phyloP scores from a whole-genome alignment of 2,797 vertebrate species.

The Anabacerthia variegaticeps region DNA sequence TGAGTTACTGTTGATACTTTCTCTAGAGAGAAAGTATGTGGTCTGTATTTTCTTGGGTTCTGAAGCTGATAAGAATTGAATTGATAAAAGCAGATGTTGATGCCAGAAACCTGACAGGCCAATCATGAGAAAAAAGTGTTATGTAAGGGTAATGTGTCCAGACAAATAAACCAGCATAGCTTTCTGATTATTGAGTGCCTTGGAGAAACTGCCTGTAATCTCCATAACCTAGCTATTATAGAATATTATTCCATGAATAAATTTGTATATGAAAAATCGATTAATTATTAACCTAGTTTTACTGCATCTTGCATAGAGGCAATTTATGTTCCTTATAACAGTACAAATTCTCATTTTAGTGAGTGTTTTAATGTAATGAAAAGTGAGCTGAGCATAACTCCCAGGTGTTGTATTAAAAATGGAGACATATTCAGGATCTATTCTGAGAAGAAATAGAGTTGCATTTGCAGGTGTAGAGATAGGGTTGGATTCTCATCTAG shows the following conservation, averaged over 20 bases:
- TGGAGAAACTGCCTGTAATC: background rate
- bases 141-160: background rate
- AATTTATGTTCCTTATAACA: background rate
- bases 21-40: background rate
- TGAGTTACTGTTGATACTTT: background rate
- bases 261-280: slow-evolving; percentile 39
- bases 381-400: background rate
- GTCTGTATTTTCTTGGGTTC: background rate
- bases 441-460: slow-evolving; percentile 5
- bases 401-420: slow-evolving; percentile 39
- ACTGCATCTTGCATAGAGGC: background rate
- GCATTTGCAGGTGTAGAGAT: background rate
- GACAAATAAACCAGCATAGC: background rate
- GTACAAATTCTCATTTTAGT: slow-evolving; percentile 29
- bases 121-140: background rate
- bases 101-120: background rate
- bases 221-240: slow-evolving; percentile 12
- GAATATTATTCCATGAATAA: slow-evolving; percentile 19
- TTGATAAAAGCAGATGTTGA: background rate
- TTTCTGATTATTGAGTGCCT: background rate
- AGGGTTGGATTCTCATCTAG: background rate
- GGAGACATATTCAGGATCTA: background rate
- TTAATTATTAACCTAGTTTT: slow-evolving; percentile 47
- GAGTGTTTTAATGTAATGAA: slow-evolving; percentile 9
- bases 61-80: background rate